Evolutionary conservation across 2,113 vertebrate species (phyloP), one percentile per base, ranked within the genome.

Genomic region (Blennius ocellaris): DNA sequence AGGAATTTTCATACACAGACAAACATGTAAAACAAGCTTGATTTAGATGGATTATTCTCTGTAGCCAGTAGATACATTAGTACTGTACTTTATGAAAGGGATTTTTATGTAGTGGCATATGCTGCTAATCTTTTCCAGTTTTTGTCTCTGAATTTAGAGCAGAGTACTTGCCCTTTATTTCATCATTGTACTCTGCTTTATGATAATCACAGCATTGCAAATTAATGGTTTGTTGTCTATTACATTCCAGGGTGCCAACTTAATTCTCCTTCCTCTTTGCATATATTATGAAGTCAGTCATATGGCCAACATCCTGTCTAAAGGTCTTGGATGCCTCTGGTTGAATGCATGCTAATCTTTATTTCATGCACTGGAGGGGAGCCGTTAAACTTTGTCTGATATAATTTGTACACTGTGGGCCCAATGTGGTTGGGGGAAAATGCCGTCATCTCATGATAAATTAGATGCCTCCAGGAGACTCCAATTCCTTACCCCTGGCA

Each of bases 381-480:
- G 79, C 84, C 48, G 69, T 89, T 93, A 87, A 87, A 91, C 80
- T 92, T 80, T 81, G 83, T 87, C 73, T 90, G 78, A 91, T 92
- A 86, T 87, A 81, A 90, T 90, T 91, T 92, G 76, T 86, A 81
- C 85, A 90, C 67, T 40, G 73, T 78, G 76, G 78, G 81, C 67
- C 63, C 55, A 75, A 75, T 85, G 72, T 60, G 63, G 50, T 38
- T 73, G 60, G 65, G 80, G 73, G 74, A 40, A 49, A 68, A 87
- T 73, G 81, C 71, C 87, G 84, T 88, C 90, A 83, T 90, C 85
- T 89, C 64, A 57, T 91, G 93, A 92, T 89, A 86, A 91, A 93
- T 93, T 88, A 91, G 88, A 92, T 84, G 87, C 89, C 91, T 91
- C 66, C 73, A 83, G 87, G 89, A 93, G 87, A 75, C 83, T 90